Evolutionary conservation across 2,888 invertebrate genomes (phyloP).

Genomic region (Pecten maximus): DNA sequence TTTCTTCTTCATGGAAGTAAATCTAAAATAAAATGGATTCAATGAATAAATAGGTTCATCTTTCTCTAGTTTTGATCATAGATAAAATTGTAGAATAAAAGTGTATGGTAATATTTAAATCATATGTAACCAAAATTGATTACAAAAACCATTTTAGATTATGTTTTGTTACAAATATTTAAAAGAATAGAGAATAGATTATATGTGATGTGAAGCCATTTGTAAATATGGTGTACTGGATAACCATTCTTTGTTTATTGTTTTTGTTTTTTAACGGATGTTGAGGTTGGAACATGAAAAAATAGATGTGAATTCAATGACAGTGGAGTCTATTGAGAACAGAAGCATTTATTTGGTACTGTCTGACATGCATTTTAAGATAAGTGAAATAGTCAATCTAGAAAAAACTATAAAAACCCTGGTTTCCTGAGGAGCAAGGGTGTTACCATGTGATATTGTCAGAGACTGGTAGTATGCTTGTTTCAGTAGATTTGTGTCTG

Average conservation of each 20-base stretch:
- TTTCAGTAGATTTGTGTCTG: neutral
- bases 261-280: neutral
- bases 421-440: neutral
- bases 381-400: neutral
- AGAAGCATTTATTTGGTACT: neutral
- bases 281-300: neutral
- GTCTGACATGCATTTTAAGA: slow-evolving; percentile 12
- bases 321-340: neutral
- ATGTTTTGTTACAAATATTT: neutral
- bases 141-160: no score
- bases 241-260: neutral
- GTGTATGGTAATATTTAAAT: no score
- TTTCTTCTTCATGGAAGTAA: no score
- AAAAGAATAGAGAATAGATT: neutral
- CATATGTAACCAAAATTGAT: no score
- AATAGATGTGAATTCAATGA: neutral
- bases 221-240: neutral
- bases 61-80: no score
- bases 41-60: no score
- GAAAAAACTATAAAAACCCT: neutral
- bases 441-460: neutral
- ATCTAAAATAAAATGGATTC: no score
- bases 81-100: no score
- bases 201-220: neutral
- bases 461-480: neutral